These are phyloP conservation scores for Morpho helenor DNA, from an alignment of 2,888 invertebrate species.

Conservation along the genomic window DNA sequence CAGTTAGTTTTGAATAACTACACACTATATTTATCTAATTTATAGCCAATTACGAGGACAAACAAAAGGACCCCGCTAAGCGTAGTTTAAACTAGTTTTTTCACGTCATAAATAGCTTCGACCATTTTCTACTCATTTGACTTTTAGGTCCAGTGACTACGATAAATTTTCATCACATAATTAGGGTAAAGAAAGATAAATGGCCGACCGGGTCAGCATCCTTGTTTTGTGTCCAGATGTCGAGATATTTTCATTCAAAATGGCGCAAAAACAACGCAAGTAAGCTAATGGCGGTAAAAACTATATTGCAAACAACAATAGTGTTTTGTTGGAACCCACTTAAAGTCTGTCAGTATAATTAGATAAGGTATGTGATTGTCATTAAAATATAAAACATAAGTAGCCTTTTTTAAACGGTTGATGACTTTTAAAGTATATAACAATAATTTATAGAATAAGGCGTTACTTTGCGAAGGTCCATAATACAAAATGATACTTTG, in stretches of 20 bases:
- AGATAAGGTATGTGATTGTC: too few species aligned
- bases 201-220: conserved; percentile 24
- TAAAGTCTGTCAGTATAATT: background rate
- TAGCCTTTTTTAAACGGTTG: too few species aligned
- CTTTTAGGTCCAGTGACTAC: conserved; percentile 43
- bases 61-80: conserved; percentile 3
- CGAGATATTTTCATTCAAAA: conserved; percentile 15
- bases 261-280: conserved; percentile 11
- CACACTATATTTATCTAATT: background rate
- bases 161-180: conserved; percentile 67
- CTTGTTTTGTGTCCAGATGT: conserved; percentile 23
- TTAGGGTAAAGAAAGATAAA: conserved; percentile 66
- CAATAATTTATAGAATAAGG: too few species aligned
- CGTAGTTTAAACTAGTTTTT: conserved; percentile 19
- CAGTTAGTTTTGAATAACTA: too few species aligned
- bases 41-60: background rate
- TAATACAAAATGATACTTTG: too few species aligned
- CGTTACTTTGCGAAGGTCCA: too few species aligned
- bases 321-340: background rate
- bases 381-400: too few species aligned
- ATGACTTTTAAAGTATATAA: too few species aligned
- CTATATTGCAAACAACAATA: conserved; percentile 12
- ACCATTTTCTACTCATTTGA: conserved; percentile 31
- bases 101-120: conserved; percentile 18
- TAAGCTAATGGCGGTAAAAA: conserved; percentile 12